These are phyloP conservation scores for Scolopax mira DNA, from an alignment of 2,113 vertebrate genomes.

Conservation along the genomic window DNA sequence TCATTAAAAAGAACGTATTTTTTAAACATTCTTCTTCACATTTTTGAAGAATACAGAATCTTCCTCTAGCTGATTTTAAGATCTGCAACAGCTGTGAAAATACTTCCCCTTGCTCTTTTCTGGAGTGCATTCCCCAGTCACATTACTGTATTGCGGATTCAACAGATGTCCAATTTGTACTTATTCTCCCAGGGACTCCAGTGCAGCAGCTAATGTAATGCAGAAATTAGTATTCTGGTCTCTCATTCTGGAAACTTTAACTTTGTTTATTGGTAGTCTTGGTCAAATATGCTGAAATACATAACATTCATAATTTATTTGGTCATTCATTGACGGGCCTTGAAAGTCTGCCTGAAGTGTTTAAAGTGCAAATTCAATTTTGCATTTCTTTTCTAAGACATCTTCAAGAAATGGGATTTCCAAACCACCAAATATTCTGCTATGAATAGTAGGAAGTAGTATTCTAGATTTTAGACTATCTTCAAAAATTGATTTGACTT, in stretches of 20 bases:
- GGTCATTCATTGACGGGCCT: not conserved
- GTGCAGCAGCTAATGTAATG: constrained; percentile 28
- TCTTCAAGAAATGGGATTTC: not conserved
- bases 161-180: constrained; percentile 33
- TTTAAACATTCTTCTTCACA: not conserved
- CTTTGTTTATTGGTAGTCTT: constrained; percentile 36
- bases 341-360: constrained; percentile 12
- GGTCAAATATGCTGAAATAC: constrained; percentile 21
- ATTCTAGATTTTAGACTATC: not conserved
- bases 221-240: constrained; percentile 25
- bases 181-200: not conserved
- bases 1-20: not conserved
- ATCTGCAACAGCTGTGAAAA: not conserved
- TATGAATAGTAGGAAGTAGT: not conserved
- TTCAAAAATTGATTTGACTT: not conserved
- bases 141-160: not conserved
- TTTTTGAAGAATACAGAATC: not conserved
- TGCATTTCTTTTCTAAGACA: not conserved
- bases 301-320: constrained; percentile 16
- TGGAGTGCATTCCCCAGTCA: not conserved
- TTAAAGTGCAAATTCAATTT: not conserved
- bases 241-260: constrained; percentile 20
- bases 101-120: not conserved
- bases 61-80: not conserved
- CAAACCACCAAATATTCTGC: not conserved